Conservation (phyloP, 2,888 invertebrate species). For the Aromia moschata region DNA sequence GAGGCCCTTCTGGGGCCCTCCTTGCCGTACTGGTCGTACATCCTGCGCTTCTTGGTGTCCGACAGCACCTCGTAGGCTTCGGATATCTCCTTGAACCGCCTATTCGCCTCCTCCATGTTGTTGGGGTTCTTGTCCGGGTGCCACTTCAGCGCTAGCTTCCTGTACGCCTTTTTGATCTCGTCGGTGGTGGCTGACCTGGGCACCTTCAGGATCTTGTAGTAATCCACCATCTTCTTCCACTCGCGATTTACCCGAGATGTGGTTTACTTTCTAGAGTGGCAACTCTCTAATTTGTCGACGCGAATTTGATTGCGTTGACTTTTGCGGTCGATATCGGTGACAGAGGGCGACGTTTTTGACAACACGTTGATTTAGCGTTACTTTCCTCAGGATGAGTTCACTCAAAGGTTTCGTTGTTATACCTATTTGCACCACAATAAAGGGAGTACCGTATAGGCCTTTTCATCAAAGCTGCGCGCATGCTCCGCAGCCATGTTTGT, state of each 20-base stretch:
- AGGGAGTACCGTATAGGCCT: too few relatives aligned
- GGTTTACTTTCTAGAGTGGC: neutral
- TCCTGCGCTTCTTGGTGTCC: slow-evolving; percentile 29
- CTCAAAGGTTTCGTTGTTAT: too few relatives aligned
- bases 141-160: slow-evolving; percentile 38
- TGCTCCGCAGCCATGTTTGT: too few relatives aligned
- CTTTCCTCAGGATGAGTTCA: too few relatives aligned
- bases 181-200: slow-evolving; percentile 29
- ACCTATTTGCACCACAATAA: too few relatives aligned
- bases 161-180: slow-evolving; percentile 39
- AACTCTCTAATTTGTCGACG: slow-evolving; percentile 11
- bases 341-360: neutral
- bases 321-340: slow-evolving; percentile 8
- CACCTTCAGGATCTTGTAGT: slow-evolving; percentile 36
- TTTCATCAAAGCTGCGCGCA: too few relatives aligned
- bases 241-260: neutral
- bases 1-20: slow-evolving; percentile 1
- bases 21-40: slow-evolving; percentile 33
- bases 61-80: slow-evolving; percentile 39
- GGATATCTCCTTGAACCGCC: slow-evolving; percentile 37
- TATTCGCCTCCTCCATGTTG: slow-evolving; percentile 32
- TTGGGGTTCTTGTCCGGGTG: slow-evolving; percentile 42
- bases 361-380: too few relatives aligned
- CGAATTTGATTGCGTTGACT: slow-evolving; percentile 8
- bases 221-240: slow-evolving; percentile 31